Evolutionary conservation across 2,113 vertebrate genomes (phyloP).

Genomic region (Paradoxurus hermaphroditus): DNA sequence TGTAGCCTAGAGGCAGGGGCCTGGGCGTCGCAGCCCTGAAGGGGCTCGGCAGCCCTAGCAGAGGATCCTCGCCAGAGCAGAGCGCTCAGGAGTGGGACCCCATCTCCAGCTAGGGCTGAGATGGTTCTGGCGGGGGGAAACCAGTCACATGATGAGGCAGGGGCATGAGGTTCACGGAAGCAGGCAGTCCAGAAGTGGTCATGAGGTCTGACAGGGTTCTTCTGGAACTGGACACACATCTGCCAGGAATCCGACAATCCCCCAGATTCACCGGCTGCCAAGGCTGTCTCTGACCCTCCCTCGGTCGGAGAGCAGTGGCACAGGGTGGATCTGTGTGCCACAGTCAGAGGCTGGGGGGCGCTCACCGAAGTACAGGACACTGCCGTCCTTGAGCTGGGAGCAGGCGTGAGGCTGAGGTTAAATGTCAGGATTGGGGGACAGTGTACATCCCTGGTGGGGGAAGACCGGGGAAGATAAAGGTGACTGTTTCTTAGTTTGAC

Average conservation of each 20-base stretch:
- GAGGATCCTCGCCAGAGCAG: background rate
- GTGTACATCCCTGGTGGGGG: background rate
- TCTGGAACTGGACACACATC: background rate
- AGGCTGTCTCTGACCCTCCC: background rate
- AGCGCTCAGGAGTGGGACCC: background rate
- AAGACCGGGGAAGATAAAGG: background rate
- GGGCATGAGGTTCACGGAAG: background rate
- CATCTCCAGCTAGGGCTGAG: background rate
- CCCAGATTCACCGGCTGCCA: background rate
- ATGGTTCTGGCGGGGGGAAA: background rate
- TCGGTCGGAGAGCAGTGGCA: background rate
- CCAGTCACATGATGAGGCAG: background rate
- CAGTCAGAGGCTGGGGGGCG: background rate
- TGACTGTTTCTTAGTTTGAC: background rate
- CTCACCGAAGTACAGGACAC: background rate
- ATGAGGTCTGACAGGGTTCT: background rate
- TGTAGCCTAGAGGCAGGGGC: background rate
- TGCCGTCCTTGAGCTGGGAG: background rate
- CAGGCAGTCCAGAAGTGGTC: background rate
- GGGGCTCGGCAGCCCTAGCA: background rate
- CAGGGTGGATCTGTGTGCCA: background rate
- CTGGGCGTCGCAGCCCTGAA: fast-evolving
- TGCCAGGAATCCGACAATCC: background rate
- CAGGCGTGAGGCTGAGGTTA: background rate
- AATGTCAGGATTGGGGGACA: background rate